These are phyloP conservation scores for Rhinophrynus dorsalis DNA, from an alignment of 2,797 vertebrate species.

Conservation along the genomic window DNA sequence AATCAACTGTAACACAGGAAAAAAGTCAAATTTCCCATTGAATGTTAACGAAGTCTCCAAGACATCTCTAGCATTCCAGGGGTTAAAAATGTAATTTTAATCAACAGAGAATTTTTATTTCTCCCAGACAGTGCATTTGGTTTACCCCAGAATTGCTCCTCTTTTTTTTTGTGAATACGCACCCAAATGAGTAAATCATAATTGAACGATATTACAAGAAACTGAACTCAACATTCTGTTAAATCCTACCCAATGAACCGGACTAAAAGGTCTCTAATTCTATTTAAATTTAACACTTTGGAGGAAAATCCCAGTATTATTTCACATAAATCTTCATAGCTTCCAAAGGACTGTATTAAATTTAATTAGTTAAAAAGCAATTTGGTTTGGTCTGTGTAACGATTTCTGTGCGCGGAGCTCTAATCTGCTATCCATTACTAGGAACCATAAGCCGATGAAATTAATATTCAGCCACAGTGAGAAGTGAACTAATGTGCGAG, in stretches of 20 bases:
- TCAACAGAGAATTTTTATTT: too few species aligned
- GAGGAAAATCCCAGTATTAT: neutral
- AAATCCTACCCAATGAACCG: neutral
- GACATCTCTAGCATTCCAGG: too few species aligned
- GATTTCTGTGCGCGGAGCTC: neutral
- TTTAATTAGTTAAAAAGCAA: conserved; percentile 44
- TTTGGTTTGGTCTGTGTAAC: conserved; percentile 16
- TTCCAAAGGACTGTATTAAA: conserved; percentile 29
- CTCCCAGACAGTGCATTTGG: too few species aligned
- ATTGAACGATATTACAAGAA: neutral
- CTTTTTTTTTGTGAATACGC: too few species aligned
- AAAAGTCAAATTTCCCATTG: too few species aligned
- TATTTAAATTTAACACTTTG: conserved; percentile 18
- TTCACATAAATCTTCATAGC: conserved; percentile 14
- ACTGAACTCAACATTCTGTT: neutral
- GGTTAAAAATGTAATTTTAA: too few species aligned
- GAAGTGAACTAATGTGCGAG: neutral
- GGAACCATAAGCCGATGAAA: conserved; percentile 24
- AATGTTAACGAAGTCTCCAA: too few species aligned
- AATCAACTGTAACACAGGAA: too few species aligned
- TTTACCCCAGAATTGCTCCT: too few species aligned
- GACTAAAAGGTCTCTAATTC: neutral
- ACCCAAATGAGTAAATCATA: neutral
- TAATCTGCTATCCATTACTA: conserved; percentile 39
- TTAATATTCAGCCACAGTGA: conserved; percentile 26